Base-by-base conservation (phyloP, 2,888 invertebrate species). In the Hartigia nigra region DNA sequence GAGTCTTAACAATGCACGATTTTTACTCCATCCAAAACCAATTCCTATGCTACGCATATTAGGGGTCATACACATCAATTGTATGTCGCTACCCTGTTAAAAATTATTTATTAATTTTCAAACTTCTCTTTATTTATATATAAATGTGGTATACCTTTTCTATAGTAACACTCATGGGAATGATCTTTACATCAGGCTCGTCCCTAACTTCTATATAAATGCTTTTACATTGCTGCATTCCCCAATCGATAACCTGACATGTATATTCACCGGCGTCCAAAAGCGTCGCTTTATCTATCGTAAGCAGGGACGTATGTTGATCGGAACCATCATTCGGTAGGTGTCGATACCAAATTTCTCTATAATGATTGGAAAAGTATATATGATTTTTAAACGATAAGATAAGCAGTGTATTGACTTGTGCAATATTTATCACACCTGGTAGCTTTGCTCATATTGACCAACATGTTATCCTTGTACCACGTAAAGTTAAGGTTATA, bases 21-120 rank as follows among this genome's bases (percentile, higher is more conserved):
- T 96, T 84, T 96, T 95, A 0, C 96, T 95, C 97, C 97, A 97
- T 87, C 96, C 96, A 89, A 96, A 97, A 5, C 96, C 97, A 78
- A 96, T 91, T n/a, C 86, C 90, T 4, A 89, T 87, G 77, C 87
- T 88, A 31, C 86, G 88, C 89, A 91, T 89, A 76, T 95, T 95
- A 0, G 94, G 94, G 0, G 95, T 95, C 79, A 95, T 92, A 87
- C 96, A 96, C 75, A 95, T 95, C 82, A 96, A 93, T 84, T 94
- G 95, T 72, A 95, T 94, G 86, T 94, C 94, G 82, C 94, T 94
- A 11, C 95, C 95, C 95, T 96, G 88, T 70, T 77, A 37, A 78
- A 80, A 80, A 34, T 35, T 31, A 12, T 74, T 35, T n/a, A n/a
- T 12, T 74, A 36, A 72, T 69, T 55, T 55, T 55, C 23, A 0